A percentile compares a stretch with the other conserved stretches of the same genome.
These are phyloP conservation scores for Anhinga rufa DNA, from an alignment of 2,113 vertebrate genomes.

Conservation along the genomic window DNA sequence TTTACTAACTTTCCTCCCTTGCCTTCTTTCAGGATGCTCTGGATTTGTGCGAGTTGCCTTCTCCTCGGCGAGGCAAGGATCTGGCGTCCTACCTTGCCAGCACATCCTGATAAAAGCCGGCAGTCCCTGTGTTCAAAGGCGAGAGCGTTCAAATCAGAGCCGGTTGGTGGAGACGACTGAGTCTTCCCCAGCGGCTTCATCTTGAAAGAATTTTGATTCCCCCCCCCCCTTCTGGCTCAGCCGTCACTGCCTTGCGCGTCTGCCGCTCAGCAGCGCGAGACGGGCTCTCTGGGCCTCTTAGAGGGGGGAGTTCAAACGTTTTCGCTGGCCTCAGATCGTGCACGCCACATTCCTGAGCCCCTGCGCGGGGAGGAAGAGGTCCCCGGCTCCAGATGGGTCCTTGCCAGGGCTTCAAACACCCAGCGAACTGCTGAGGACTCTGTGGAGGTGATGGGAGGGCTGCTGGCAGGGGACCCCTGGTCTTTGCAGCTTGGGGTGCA, in stretches of 20 bases:
- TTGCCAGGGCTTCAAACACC: not conserved
- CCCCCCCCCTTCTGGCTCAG: not conserved
- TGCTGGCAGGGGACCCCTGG: not conserved
- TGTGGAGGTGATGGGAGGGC: not conserved
- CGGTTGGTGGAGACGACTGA: slow-evolving; percentile 9
- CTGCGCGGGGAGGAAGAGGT: not conserved
- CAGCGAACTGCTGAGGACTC: not conserved
- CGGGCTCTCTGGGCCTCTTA: slow-evolving; percentile 47
- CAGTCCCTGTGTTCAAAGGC: not conserved
- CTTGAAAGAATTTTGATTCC: slow-evolving; percentile 51
- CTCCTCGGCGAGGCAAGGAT: not conserved
- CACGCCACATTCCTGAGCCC: slow-evolving; percentile 25
- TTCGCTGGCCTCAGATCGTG: slow-evolving; percentile 20
- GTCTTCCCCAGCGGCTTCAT: slow-evolving; percentile 56
- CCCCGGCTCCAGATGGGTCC: not conserved
- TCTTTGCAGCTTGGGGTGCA: not conserved
- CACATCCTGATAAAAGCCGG: not conserved
- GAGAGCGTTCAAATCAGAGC: not conserved
- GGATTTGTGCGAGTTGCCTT: not conserved
- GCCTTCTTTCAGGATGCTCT: slow-evolving; percentile 21
- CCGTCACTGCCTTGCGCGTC: not conserved
- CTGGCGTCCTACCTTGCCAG: not conserved
- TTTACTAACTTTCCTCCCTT: slow-evolving; percentile 43
- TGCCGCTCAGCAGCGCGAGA: slow-evolving; percentile 22
- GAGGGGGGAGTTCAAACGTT: slow-evolving; percentile 34